Evolutionary conservation across 2,113 vertebrate genomes (phyloP), one percentile per base, ranked within the genome.

Genomic region (Cyanoderma ruficeps): DNA sequence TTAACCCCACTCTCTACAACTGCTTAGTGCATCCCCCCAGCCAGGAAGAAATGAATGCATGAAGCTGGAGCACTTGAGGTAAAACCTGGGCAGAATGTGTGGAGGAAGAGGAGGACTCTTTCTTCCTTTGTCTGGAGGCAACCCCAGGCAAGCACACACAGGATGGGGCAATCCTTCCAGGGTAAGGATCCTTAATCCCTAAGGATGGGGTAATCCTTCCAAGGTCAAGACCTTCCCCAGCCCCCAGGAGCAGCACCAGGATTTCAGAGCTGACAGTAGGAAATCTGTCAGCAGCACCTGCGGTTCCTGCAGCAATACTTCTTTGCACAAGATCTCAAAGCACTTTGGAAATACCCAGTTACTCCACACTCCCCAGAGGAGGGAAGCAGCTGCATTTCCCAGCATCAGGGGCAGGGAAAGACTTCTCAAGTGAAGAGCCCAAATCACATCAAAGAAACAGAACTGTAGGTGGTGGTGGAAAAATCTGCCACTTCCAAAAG

Each of bases 301-400:
- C 8, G 15, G 91, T 52, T 91, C 77, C 81, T 56, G 72, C 78
- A 79, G 50, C 24, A 77, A 77, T 79, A 64, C 28, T 5, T n/a
- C 75, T 93, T 95, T 93, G 71, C 28, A 13, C 22, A 87, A 94
- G 75, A 78, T 27, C 88, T 81, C 75, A 30, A 49, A 81, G 60
- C 31, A 4, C 71, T 96, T 88, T 80, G 72, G 92, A 95, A 96
- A 96, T 12, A 80, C 28, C 28, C 21, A 55, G 31, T 93, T 96
- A 74, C 87, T 49, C 71, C 95, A 94, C 52, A 41, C 4, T 16
- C 23, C 33, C 1, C 5, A 30, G 17, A 67, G 75, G 18, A 65
- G 81, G 78, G 83, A 60, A 64, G 46, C 1, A 39, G 30, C 30
- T 0, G 0, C 4, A 1, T 14, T 15, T 23, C 42, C 64, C 16